Evolutionary conservation across 2,113 vertebrate species (phyloP).

Genomic region (Mungos mungo): DNA sequence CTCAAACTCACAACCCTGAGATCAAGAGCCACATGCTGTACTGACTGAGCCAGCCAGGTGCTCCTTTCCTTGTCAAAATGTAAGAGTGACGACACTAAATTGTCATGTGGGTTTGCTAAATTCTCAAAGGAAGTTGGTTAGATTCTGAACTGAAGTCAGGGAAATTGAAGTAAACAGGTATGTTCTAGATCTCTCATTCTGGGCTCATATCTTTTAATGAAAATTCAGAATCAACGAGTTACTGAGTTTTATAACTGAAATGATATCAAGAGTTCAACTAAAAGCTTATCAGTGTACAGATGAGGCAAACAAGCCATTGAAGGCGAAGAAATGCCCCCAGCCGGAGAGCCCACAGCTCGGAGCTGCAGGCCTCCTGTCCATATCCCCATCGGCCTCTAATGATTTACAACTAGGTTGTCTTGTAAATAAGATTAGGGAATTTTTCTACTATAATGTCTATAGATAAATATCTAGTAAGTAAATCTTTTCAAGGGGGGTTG

Average conservation of each 20-base stretch:
- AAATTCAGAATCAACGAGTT: background rate
- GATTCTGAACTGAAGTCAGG: background rate
- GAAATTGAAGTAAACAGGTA: background rate
- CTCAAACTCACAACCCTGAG: background rate
- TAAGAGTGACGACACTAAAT: background rate
- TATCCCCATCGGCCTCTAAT: background rate
- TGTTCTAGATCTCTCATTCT: background rate
- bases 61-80: background rate
- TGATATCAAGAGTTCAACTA: background rate
- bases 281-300: background rate
- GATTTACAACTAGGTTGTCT: background rate
- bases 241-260: background rate
- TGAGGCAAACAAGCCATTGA: background rate
- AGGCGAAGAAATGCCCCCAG: background rate
- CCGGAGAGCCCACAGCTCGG: too few relatives aligned
- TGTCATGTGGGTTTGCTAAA: background rate
- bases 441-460: background rate
- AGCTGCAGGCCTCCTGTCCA: background rate
- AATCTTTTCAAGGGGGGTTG: background rate
- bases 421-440: background rate
- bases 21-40: background rate
- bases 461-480: background rate
- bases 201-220: background rate
- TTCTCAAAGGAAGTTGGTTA: background rate
- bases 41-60: background rate